phyloP scores from a whole-genome alignment of 2,888 invertebrate species.

The Lysandra coridon region DNA sequence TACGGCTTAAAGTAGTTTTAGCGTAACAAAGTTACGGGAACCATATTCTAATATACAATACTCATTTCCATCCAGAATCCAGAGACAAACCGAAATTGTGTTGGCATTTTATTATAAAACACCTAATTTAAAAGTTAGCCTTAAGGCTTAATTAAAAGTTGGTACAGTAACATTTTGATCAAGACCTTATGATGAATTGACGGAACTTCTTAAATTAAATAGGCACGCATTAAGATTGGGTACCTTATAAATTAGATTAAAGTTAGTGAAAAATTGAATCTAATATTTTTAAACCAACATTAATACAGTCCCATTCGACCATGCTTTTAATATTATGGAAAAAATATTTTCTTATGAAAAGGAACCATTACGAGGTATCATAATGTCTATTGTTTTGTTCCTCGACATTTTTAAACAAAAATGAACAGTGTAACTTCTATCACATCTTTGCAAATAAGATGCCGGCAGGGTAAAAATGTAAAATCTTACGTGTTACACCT shows the following conservation, averaged over 20 bases:
- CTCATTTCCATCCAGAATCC: neutral
- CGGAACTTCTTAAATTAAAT: slow-evolving; percentile 11
- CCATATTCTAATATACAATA: neutral
- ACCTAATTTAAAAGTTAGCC: slow-evolving; percentile 9
- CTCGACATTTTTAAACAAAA: slow-evolving; percentile 27
- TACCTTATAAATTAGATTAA: neutral
- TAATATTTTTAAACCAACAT: neutral
- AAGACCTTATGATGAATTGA: neutral
- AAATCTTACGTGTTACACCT: slow-evolving; percentile 7
- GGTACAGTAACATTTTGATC: slow-evolving; percentile 5
- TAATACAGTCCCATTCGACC: neutral
- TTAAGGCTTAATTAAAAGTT: slow-evolving; percentile 21
- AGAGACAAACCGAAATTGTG: neutral
- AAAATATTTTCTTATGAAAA: slow-evolving; percentile 16
- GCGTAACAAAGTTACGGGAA: too few relatives aligned
- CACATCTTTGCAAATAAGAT: neutral
- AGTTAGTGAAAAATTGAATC: neutral
- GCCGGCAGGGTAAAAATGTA: neutral
- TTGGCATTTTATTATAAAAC: neutral
- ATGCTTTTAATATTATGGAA: neutral
- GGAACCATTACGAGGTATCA: neutral
- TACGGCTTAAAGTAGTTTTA: too few relatives aligned
- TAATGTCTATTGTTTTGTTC: neutral
- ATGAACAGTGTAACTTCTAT: slow-evolving; percentile 14
- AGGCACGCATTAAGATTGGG: neutral